Evolutionary conservation across 2,113 vertebrate species (phyloP).

Genomic region (Proterorhinus semilunaris): DNA sequence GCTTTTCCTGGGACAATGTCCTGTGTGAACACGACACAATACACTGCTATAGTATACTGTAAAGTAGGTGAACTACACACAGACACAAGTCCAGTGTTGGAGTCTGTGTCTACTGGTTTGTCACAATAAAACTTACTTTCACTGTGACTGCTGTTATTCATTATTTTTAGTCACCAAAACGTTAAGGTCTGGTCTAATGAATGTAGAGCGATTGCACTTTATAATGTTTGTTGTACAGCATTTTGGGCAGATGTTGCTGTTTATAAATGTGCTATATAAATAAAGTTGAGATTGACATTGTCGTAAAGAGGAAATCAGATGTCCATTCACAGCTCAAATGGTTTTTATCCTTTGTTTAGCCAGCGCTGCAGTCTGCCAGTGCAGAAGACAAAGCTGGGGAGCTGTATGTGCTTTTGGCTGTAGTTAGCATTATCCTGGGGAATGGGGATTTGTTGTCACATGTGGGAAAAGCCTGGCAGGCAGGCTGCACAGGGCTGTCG

Average conservation of each 20-base stretch:
- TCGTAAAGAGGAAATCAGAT: too few species aligned
- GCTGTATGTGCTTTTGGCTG: conserved; percentile 41
- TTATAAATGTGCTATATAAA: too few species aligned
- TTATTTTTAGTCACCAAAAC: too few species aligned
- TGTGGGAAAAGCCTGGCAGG: conserved; percentile 70
- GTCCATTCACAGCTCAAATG: too few species aligned
- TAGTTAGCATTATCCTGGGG: conserved; percentile 35
- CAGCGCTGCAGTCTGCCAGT: conserved; percentile 52
- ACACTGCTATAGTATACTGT: too few species aligned
- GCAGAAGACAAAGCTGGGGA: conserved; percentile 39
- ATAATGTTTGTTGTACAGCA: background rate
- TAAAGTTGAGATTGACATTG: too few species aligned
- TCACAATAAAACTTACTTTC: too few species aligned
- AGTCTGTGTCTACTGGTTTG: too few species aligned
- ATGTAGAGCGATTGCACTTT: background rate
- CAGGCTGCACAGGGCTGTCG: conserved; percentile 35
- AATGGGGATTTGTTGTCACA: conserved; percentile 43
- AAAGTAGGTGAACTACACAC: too few species aligned
- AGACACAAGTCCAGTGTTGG: too few species aligned
- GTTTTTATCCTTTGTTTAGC: conserved; percentile 21
- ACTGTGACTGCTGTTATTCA: too few species aligned
- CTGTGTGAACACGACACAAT: background rate
- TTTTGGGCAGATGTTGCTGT: conserved; percentile 19
- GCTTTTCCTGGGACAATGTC: conserved; percentile 19
- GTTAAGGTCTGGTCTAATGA: too few species aligned